Percentiles rank a stretch among this genome's conserved stretches.
phyloP scores from a whole-genome alignment of 2,888 invertebrate species.

The Sphinx pinastri region DNA sequence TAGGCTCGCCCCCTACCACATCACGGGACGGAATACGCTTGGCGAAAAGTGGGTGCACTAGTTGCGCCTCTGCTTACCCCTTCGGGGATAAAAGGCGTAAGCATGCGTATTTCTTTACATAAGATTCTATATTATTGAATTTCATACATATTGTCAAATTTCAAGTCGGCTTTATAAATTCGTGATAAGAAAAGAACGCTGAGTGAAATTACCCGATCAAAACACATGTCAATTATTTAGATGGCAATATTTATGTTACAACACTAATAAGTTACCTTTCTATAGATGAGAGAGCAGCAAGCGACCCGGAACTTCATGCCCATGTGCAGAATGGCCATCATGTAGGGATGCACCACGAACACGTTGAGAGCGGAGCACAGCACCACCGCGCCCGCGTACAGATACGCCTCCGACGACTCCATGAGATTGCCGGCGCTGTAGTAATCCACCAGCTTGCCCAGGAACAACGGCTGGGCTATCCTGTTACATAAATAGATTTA shows the following conservation, averaged over 20 bases:
- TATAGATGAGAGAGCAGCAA: slow-evolving; percentile 91
- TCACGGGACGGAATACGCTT: no score
- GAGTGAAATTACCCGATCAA: no score
- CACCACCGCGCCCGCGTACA: slow-evolving; percentile 89
- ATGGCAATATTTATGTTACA: neutral
- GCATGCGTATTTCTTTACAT: no score
- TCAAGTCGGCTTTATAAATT: no score
- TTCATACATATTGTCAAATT: no score
- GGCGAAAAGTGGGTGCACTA: no score
- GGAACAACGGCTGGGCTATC: slow-evolving; percentile 86
- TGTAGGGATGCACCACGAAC: slow-evolving; percentile 93
- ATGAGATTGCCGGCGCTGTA: slow-evolving; percentile 75
- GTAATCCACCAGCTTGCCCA: slow-evolving; percentile 85
- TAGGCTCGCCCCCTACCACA: no score
- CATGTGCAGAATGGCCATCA: slow-evolving; percentile 91
- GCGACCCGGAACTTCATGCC: slow-evolving; percentile 94
- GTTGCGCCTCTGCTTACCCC: no score
- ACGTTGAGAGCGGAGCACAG: slow-evolving; percentile 90
- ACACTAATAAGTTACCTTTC: slow-evolving; percentile 83
- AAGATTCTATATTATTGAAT: no score
- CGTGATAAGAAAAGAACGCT: no score
- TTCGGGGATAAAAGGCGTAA: no score
- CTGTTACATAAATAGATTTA: slow-evolving; percentile 58
- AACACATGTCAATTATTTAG: neutral
- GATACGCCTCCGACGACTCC: slow-evolving; percentile 85